Evolutionary conservation across 2,113 vertebrate species (phyloP), one percentile per base, ranked within the genome.

Genomic region (Chamaetylas fuelleborni): DNA sequence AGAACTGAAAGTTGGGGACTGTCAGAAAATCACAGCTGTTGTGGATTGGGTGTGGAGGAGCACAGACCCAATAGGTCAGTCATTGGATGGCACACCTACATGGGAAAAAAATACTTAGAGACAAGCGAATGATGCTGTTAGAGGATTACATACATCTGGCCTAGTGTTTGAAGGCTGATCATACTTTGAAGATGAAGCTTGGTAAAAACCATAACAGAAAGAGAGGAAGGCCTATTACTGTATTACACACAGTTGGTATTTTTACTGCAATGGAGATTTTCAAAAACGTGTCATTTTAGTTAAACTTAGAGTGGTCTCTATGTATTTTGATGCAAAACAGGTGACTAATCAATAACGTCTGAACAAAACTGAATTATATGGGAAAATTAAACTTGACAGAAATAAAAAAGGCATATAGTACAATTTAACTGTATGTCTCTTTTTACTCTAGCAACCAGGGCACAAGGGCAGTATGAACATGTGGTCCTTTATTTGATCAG

Each of bases 401-500:
- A 88, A 82, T 84, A 31, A 71, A 88, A 92, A 96, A 87, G 48
- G 18, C 66, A 66, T 69, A 47, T 81, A 95, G 74, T 71, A 95
- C 67, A 56, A 83, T 97, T 96, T 95, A 81, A 94, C 65, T 92
- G 24, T 92, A 86, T 97, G 73, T 92, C 72, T 97, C 78, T 95
- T 92, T 97, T 97, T 93, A 89, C 96, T 98, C 95, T 96, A 97
- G 97, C 96, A 98, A 97, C 97, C 83, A 91, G 96, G 97, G 95
- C 97, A 97, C 93, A 98, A 98, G 97, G 97, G 96, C 97, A 97
- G 69, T 88, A 93, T 24, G 97, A 98, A 98, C 98, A 98, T 98
- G 98, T 98, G 98, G 98, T 69, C 85, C 94, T 97, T 97, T 98
- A 97, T 98, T 98, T 98, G 98, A 97, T 97, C 97, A 98, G 94